phyloP scores from a whole-genome alignment of 2,797 vertebrate species.

The Karalla daura region DNA sequence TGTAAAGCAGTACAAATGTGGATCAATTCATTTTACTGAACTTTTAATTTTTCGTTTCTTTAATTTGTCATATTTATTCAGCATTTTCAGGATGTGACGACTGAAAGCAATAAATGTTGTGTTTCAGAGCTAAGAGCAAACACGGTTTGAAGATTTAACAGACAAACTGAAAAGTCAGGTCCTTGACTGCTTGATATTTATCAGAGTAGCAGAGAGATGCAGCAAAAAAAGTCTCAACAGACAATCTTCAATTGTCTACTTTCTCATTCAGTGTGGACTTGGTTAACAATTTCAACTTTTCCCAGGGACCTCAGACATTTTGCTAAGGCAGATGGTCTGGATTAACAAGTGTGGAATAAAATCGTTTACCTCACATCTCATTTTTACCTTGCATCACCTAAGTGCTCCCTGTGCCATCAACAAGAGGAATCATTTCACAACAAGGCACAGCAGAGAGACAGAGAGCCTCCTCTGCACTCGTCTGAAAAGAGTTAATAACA shows the following conservation, averaged over 20 bases:
- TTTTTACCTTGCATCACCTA: not conserved
- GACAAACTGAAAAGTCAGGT: not conserved
- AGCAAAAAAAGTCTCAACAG: not conserved
- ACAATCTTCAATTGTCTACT: not conserved
- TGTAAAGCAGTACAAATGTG: too few species aligned
- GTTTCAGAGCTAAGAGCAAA: too few species aligned
- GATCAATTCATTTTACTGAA: too few species aligned
- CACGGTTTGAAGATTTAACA: not conserved
- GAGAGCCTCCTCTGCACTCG: too few species aligned
- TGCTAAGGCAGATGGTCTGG: conserved; percentile 2
- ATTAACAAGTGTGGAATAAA: not conserved
- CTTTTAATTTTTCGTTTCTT: too few species aligned
- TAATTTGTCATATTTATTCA: too few species aligned
- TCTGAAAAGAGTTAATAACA: too few species aligned
- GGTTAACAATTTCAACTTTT: conserved; percentile 4
- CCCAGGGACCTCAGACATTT: not conserved
- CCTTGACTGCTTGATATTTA: not conserved
- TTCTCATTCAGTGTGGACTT: conserved; percentile 1
- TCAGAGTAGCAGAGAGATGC: not conserved
- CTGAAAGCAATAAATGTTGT: too few species aligned
- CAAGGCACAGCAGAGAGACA: too few species aligned
- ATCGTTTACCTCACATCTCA: not conserved
- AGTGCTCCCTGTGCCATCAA: not conserved
- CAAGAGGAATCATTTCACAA: too few species aligned
- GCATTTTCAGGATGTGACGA: too few species aligned